Evolutionary conservation across 1,140 invertebrate species (phyloP).

Genomic region (Caenorhabditis remanei): DNA sequence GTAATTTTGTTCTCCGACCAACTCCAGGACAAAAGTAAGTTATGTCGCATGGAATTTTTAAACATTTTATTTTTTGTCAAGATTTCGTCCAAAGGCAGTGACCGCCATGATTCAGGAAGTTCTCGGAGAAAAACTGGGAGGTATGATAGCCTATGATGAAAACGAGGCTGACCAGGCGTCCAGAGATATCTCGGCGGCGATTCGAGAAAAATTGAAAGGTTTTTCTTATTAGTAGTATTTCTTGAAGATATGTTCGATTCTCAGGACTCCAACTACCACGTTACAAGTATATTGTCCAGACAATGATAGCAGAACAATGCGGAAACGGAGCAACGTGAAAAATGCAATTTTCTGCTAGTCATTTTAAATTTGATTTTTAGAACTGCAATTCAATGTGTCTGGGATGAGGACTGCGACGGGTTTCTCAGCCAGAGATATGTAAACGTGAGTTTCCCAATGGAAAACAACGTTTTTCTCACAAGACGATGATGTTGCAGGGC

Average conservation of each 20-base stretch:
- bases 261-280: slow-evolving; percentile 55
- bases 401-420: slow-evolving; percentile 35
- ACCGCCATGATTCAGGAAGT: slow-evolving; percentile 3
- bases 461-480: not conserved
- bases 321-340: slow-evolving; percentile 54
- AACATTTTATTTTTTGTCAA: not conserved
- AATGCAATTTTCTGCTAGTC: not conserved
- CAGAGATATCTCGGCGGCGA: slow-evolving; percentile 26
- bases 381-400: slow-evolving; percentile 25
- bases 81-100: slow-evolving; percentile 10
- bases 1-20: slow-evolving; percentile 17
- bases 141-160: slow-evolving; percentile 82
- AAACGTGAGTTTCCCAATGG: not conserved
- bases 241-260: not conserved
- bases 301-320: slow-evolving; percentile 47
- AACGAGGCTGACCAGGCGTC: slow-evolving; percentile 91
- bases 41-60: not conserved
- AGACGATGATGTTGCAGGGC: not conserved
- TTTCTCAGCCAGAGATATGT: slow-evolving; percentile 33
- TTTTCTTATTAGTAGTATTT: not conserved
- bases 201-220: slow-evolving; percentile 21
- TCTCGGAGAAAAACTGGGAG: not conserved
- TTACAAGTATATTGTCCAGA: slow-evolving; percentile 58
- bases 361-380: not conserved
- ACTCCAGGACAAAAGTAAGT: slow-evolving; percentile 42